These are phyloP conservation scores for Caenorhabditis macrosperma DNA, from an alignment of 2,888 invertebrate species.

Conservation along the genomic window DNA sequence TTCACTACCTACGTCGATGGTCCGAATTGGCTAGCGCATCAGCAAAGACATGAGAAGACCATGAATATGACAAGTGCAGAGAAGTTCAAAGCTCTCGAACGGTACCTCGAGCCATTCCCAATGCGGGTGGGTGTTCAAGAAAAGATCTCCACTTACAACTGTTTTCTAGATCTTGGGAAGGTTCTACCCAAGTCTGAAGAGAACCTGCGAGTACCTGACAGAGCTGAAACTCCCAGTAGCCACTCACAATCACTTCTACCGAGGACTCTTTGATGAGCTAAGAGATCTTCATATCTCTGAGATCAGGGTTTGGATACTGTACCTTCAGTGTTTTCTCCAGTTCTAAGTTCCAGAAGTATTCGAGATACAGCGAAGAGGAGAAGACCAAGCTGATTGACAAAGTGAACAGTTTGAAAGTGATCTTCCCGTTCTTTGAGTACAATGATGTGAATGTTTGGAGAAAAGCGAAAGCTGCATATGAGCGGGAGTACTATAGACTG, in stretches of 20 bases:
- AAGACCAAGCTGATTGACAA: conserved; percentile 22
- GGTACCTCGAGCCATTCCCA: not conserved
- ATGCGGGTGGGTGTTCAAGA: not conserved
- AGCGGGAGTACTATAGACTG: conserved; percentile 38
- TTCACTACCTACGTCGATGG: conserved; percentile 41
- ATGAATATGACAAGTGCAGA: not conserved
- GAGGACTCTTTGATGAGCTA: conserved; percentile 29
- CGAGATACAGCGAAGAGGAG: conserved; percentile 8
- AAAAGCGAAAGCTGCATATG: conserved; percentile 40
- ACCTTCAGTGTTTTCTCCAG: not conserved
- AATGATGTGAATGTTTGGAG: conserved; percentile 26
- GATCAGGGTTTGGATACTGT: conserved; percentile 7
- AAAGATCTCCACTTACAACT: too few relatives aligned
- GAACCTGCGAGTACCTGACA: not conserved
- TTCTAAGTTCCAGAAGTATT: conserved; percentile 2
- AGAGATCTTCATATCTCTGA: conserved; percentile 26
- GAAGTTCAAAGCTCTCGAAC: conserved; percentile 9
- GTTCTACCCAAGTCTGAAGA: conserved; percentile 38
- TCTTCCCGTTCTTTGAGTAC: conserved; percentile 45
- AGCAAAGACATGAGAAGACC: conserved; percentile 26
- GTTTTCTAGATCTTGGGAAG: conserved; percentile 13
- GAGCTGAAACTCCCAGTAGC: conserved; percentile 23
- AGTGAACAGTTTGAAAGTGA: conserved; percentile 35
- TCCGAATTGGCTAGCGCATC: conserved; percentile 29
- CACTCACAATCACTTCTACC: conserved; percentile 42